Percentiles rank a stretch among this genome's conserved stretches.
Conservation (phyloP, 2,888 invertebrate genomes). For the Ophonus ardosiacus region DNA sequence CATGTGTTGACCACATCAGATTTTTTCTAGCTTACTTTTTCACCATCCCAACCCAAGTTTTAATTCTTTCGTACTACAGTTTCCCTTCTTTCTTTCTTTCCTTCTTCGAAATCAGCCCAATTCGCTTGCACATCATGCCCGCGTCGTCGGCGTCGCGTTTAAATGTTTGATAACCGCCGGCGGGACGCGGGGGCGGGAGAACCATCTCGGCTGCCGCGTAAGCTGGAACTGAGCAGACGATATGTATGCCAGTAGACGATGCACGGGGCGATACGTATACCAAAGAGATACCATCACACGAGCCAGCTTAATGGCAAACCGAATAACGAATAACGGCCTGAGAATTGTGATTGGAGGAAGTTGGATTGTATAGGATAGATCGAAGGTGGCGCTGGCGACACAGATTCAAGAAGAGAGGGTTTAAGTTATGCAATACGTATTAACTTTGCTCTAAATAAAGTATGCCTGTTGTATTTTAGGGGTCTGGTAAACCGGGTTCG, state of each 20-base stretch:
- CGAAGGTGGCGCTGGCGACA: no score
- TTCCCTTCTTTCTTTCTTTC: background rate
- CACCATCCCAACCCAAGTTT: no score
- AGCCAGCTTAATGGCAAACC: background rate
- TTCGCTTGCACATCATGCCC: background rate
- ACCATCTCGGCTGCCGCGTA: background rate
- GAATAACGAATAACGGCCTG: background rate
- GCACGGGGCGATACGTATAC: background rate
- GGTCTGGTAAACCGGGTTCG: no score
- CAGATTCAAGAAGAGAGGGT: no score
- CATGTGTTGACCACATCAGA: no score
- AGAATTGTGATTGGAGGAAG: background rate
- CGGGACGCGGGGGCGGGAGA: background rate
- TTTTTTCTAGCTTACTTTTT: no score
- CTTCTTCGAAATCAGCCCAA: background rate
- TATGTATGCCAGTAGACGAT: background rate
- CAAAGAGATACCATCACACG: background rate
- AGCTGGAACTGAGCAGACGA: background rate
- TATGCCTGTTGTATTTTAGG: no score
- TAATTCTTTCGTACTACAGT: background rate
- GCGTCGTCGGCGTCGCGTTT: background rate
- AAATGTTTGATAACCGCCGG: background rate
- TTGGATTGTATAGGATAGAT: background rate
- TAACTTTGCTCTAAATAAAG: no score
- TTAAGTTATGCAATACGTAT: no score